phyloP scores from a whole-genome alignment of 2,797 vertebrate genomes.

The Thaleichthys pacificus region DNA sequence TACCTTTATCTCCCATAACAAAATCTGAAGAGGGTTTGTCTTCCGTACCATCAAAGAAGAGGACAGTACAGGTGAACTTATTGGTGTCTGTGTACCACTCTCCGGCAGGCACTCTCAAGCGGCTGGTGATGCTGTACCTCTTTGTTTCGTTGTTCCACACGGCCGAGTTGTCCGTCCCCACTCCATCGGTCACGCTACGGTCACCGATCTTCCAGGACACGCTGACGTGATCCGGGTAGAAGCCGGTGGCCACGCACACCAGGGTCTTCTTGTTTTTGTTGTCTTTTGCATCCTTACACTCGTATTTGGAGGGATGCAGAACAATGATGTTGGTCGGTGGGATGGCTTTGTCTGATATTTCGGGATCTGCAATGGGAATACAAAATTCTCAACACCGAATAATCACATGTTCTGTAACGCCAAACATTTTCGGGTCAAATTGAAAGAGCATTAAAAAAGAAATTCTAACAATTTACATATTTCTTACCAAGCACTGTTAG shows the following conservation, averaged over 20 bases:
- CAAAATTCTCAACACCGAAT: background rate
- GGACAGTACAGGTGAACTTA: slow-evolving; percentile 31
- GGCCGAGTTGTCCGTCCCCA: slow-evolving; percentile 59
- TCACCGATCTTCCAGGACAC: background rate
- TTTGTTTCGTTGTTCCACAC: fast-evolving
- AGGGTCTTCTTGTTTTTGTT: slow-evolving; percentile 45
- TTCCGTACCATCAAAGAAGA: slow-evolving; percentile 7
- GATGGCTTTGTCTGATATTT: fast-evolving
- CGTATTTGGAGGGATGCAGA: background rate
- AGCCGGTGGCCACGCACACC: slow-evolving; percentile 56
- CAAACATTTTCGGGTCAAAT: background rate
- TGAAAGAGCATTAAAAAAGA: background rate
- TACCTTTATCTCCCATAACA: slow-evolving; percentile 17
- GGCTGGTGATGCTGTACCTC: slow-evolving; percentile 70
- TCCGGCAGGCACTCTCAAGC: slow-evolving; percentile 44
- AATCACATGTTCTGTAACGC: too few relatives aligned
- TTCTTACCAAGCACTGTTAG: slow-evolving; percentile 64
- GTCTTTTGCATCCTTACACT: slow-evolving; percentile 36
- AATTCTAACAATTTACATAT: background rate
- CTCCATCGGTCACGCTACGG: fast-evolving
- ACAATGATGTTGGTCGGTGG: slow-evolving; percentile 35
- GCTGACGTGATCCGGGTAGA: slow-evolving; percentile 72
- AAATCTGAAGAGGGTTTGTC: background rate
- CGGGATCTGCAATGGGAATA: slow-evolving; percentile 24
- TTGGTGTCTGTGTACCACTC: background rate